These are phyloP conservation scores for Vulpes ferrilata DNA, from an alignment of 2,113 vertebrate genomes.

Conservation along the genomic window DNA sequence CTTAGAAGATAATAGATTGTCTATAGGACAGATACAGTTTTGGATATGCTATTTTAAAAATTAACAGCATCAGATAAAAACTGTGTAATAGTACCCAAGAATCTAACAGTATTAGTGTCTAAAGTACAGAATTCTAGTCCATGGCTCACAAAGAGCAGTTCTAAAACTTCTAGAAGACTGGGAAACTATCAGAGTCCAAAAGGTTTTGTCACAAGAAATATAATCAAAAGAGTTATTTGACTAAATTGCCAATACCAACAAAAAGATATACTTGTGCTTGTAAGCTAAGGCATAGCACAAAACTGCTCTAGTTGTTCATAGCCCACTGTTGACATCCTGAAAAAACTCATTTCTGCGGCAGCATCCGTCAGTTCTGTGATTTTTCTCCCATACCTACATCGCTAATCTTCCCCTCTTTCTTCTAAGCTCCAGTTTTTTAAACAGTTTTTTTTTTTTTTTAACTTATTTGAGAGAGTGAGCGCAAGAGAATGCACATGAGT, in stretches of 20 bases:
- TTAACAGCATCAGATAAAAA: slow-evolving; percentile 29
- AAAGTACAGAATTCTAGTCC: not conserved
- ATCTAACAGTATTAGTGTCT: not conserved
- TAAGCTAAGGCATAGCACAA: not conserved
- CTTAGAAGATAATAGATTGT: not conserved
- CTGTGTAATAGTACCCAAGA: not conserved
- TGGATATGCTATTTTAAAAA: slow-evolving; percentile 45
- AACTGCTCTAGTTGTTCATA: not conserved
- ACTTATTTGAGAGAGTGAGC: no score
- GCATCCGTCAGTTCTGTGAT: not conserved
- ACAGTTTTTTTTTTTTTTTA: no score
- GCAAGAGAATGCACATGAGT: no score
- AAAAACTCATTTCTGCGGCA: not conserved
- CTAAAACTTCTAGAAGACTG: slow-evolving; percentile 21
- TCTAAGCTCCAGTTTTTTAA: not conserved
- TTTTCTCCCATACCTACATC: not conserved
- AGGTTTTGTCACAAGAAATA: slow-evolving; percentile 8
- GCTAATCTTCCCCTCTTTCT: not conserved
- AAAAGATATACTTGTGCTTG: slow-evolving; percentile 17
- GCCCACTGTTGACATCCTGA: not conserved
- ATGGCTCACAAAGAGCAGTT: slow-evolving; percentile 22
- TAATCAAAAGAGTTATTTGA: slow-evolving; percentile 4
- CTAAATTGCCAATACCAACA: not conserved
- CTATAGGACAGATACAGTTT: not conserved
- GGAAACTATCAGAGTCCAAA: not conserved